Conservation (phyloP, 2,113 vertebrate genomes). For the Solea senegalensis region DNA sequence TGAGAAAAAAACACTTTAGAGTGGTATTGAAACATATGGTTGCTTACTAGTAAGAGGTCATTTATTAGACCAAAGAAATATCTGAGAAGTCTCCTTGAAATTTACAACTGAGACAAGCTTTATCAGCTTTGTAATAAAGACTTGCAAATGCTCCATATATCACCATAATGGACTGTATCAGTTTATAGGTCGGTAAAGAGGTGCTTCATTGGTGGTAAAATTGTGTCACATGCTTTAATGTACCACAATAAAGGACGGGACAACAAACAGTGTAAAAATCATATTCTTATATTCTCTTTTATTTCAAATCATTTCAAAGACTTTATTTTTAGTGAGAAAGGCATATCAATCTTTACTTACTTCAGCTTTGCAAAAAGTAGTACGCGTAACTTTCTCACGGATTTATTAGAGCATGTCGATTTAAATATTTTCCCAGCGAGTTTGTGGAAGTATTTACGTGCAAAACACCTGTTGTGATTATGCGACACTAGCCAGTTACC, state of each 20-base stretch:
- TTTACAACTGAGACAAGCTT: constrained; percentile 38
- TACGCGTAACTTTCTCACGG: constrained; percentile 1
- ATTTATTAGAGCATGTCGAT: not conserved
- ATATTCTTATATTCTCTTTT: constrained; percentile 4
- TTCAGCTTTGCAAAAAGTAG: not conserved
- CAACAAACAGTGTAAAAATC: constrained; percentile 16
- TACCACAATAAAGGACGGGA: constrained; percentile 24
- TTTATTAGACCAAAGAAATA: constrained; percentile 33
- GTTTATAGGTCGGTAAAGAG: constrained; percentile 50
- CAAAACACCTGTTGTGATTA: not conserved
- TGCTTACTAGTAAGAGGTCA: constrained; percentile 13
- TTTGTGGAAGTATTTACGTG: not conserved
- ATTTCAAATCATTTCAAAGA: constrained; percentile 40
- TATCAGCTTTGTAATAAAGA: constrained; percentile 56
- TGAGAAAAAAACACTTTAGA: constrained; percentile 2
- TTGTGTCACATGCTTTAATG: constrained; percentile 41
- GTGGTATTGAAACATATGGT: constrained; percentile 10
- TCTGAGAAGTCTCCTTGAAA: constrained; percentile 36
- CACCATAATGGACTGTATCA: constrained; percentile 45
- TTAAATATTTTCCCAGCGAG: constrained; percentile 11
- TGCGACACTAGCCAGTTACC: constrained; percentile 76
- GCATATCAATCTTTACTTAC: not conserved
- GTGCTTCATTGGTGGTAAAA: constrained; percentile 29
- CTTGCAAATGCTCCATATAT: constrained; percentile 52
- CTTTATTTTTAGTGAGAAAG: constrained; percentile 24